Evolutionary conservation across 2,113 vertebrate species (phyloP), one percentile per base, ranked within the genome.

Genomic region (Toxostoma redivivum): DNA sequence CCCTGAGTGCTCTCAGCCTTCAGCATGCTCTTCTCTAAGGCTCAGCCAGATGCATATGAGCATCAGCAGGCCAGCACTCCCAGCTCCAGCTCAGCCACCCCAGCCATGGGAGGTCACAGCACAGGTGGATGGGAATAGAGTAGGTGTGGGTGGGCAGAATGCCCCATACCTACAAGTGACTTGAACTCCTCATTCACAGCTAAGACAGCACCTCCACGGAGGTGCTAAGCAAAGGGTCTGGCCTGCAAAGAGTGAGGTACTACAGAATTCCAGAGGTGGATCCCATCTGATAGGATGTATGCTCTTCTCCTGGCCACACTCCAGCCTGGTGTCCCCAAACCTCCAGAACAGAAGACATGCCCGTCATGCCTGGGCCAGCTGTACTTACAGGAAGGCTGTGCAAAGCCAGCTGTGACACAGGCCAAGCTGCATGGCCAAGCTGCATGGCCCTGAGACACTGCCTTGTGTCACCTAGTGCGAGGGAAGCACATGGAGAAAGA

Each of bases 101-200:
- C 53, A 48, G 62, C 40, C 2, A 3, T 1, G 47, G 61, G 58
- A 65, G 5, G 54, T 27, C 33, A 19, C 0, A 1, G 66, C 50
- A 62, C 23, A 48, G 56, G 19, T 12, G 27, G 54, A 19, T 0
- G 0, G 60, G 23, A 47, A 60, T 0, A 2, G 40, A 38, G 17
- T 44, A 64, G 44, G 37, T 19, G 51, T 23, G 8, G 37, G 45
- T 69, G 47, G 40, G 38, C 72, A 65, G 72, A 71, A 80, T 0
- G 0, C 35, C 60, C 57, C 0, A 2, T 74, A 82, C 65, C 69
- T 81, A 50, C 0, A 1, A 38, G 64, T 5, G 1, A 51, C 27
- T 10, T 27, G 6, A 88, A 50, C 28, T 84, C 50, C 80, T 61
- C 53, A 22, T 58, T 66, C 45, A 13, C 24, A 18, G 12, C 54